Evolutionary conservation across 2,888 invertebrate species (phyloP).

Genomic region (Sminthurinus aureus): DNA sequence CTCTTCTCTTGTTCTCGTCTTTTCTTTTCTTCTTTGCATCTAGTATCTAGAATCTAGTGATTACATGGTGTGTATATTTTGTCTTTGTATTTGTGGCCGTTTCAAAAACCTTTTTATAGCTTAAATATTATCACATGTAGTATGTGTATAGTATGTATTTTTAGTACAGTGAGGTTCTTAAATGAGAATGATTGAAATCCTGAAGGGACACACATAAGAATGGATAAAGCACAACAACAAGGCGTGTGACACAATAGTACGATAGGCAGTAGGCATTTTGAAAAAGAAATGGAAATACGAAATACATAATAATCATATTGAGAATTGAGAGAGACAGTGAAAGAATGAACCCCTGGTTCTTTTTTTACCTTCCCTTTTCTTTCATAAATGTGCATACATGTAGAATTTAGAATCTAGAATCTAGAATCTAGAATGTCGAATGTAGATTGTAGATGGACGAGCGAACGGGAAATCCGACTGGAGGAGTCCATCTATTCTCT

Average conservation of each 20-base stretch:
- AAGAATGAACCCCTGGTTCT: constrained; percentile 31
- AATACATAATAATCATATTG: background rate
- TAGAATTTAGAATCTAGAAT: background rate
- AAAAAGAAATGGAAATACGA: background rate
- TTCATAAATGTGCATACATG: background rate
- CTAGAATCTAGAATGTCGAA: too few species aligned
- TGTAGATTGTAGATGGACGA: background rate
- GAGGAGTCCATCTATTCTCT: constrained; percentile 33
- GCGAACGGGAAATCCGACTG: constrained; percentile 14
- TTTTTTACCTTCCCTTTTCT: constrained; percentile 29
- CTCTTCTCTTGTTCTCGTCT: background rate
- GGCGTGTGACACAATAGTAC: constrained; percentile 38
- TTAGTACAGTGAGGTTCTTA: too few species aligned
- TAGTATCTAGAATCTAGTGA: background rate
- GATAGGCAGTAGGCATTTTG: background rate
- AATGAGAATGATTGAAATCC: too few species aligned
- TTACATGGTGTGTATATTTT: background rate
- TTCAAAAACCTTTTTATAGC: background rate
- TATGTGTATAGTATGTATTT: too few species aligned
- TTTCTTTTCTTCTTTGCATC: background rate
- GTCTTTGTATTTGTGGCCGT: background rate
- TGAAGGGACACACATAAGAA: constrained; percentile 32
- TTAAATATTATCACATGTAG: too few species aligned
- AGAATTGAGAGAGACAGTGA: background rate
- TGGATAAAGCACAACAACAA: constrained; percentile 35